Evolutionary conservation across 2,797 vertebrate genomes (phyloP), one percentile per base, ranked within the genome.

Genomic region (Myoxocephalus aenaeus): DNA sequence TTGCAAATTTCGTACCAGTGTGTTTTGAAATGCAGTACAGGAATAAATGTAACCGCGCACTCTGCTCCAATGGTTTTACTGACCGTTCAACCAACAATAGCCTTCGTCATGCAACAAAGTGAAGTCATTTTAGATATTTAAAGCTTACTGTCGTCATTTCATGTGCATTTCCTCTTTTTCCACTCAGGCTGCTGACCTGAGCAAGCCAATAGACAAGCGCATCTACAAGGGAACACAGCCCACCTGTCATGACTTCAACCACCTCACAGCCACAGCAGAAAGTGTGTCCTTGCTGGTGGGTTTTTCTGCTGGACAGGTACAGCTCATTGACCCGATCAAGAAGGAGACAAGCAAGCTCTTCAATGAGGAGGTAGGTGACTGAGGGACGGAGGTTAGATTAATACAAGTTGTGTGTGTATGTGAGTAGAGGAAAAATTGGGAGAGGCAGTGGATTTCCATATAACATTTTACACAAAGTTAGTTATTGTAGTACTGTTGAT

Each of bases 201-300:
- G 98, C 92, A 99, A 99, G 90, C 98, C 98, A 59, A 98, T 99
- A 94, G 98, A 99, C 95, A 99, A 99, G 94, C 96, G 98, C 92
- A 99, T 99, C 94, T 99, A 99, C 96, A 99, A 99, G 94, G 98
- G 98, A 94, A 99, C 98, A 90, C 98, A 99, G 87, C 98, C 98
- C 78, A 99, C 98, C 74, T 99, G 98, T 92, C 98, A 99, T 93
- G 98, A 99, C 96, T 99, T 99, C 95, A 99, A 99, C 95, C 97
- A 98, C 93, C 97, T 99, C 87, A 98, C 97, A 58, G 98, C 98
- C 68, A 99, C 98, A 56, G 97, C 98, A 38, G 98, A 99, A 93
- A 98, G 97, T 13, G 98, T 99, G 32, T 99, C 97, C 76, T 94
- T 99, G 90, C 96, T 99, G 86, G 98, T 99, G 93, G 98, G 98